A percentile compares a stretch with the other conserved stretches of the same genome.
Conservation (phyloP, 2,888 invertebrate species). For the Steromphala cineraria region DNA sequence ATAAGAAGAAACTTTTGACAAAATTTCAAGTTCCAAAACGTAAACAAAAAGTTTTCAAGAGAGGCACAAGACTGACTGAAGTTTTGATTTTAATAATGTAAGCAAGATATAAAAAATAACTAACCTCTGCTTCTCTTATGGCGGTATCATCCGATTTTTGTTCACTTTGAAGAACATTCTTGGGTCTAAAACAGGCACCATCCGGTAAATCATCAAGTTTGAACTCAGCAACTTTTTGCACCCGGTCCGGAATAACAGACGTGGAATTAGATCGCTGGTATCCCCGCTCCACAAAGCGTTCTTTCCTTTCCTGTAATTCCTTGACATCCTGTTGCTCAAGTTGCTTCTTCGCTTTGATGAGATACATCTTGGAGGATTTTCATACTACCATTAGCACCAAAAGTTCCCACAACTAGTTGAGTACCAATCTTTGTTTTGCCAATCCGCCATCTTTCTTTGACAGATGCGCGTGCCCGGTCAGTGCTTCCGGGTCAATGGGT, state of each 20-base stretch:
- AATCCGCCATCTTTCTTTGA: conserved; percentile 22
- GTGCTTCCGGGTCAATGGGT: conserved; percentile 25
- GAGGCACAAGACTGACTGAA: too few species aligned
- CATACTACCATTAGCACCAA: conserved; percentile 9
- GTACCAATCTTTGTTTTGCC: conserved; percentile 15
- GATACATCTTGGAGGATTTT: conserved; percentile 49
- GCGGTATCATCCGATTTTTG: conserved; percentile 49
- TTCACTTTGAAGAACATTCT: conserved; percentile 38
- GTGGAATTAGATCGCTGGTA: conserved; percentile 28
- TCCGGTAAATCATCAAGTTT: conserved; percentile 57
- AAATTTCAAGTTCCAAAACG: too few species aligned
- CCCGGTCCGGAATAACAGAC: conserved; percentile 26
- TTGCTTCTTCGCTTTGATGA: conserved; percentile 55
- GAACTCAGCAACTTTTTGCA: conserved; percentile 29
- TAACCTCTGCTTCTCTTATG: conserved; percentile 58
- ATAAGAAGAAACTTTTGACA: too few species aligned
- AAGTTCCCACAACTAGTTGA: conserved; percentile 10
- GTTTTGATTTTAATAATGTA: too few species aligned
- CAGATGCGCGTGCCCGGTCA: conserved; percentile 22
- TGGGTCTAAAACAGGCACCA: conserved; percentile 61
- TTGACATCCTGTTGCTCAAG: conserved; percentile 52
- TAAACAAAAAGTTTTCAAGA: too few species aligned
- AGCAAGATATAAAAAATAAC: background rate
- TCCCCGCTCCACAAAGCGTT: conserved; percentile 46
- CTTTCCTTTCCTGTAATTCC: conserved; percentile 54